Base-by-base conservation (phyloP, 2,113 vertebrate genomes). In the Strix uralensis region DNA sequence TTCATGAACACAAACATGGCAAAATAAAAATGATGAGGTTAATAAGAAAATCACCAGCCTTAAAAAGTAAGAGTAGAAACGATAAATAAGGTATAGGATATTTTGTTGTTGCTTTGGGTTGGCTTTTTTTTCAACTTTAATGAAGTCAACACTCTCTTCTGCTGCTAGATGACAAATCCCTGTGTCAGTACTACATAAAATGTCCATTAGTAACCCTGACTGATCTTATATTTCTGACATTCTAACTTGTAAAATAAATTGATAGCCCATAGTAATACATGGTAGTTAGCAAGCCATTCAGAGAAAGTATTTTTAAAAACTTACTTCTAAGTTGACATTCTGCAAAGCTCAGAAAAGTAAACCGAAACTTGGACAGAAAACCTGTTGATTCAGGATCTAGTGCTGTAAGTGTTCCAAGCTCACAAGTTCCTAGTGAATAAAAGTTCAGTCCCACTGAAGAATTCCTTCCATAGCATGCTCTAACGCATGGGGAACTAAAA, bases 141-240 rank as follows among this genome's bases (percentile, higher is more conserved):
- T 85, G 73, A 97, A 96, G 74, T 70, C 18, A 4, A 74, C 58
- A 86, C 49, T 65, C 2, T 0, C 65, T 95, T 88, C 69, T 94
- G 32, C 58, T 75, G 19, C n/a, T 81, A 90, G 89, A 92, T 88
- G 95, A 97, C 84, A 92, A 97, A 96, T 92, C 70, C 69, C 29
- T 2, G 0, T 79, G 72, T 88, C 84, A 93, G 69, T 81, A 88
- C 65, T 71, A 88, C 38, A 84, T 82, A 96, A 94, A 97, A 94
- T 15, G 32, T 92, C 55, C 89, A 89, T 81, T 94, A 89, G 80
- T 74, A 97, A 95, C 36, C 27, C 47, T 69, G 70, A 95, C 73
- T 65, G 47, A 95, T 96, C 90, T 94, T 93, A 40, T 65, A 92
- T 66, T 97, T 90, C 84, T 92, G 81, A 86, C 89, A 71, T 92